These are phyloP conservation scores for Bos indicus DNA, from an alignment of 2,113 vertebrate species.

Conservation along the genomic window DNA sequence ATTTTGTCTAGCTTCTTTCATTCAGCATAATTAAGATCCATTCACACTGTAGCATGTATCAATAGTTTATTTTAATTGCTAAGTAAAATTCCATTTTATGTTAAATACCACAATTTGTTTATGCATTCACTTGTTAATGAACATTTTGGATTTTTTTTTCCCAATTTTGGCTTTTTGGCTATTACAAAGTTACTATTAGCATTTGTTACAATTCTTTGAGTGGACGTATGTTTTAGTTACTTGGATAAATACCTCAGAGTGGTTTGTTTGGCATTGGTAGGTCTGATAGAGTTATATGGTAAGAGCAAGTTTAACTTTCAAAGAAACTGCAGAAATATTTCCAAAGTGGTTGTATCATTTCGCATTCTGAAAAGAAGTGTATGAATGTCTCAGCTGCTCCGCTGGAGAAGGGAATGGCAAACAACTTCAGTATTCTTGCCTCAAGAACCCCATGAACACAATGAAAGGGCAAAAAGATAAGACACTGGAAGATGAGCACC, in stretches of 20 bases:
- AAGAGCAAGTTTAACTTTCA: background rate
- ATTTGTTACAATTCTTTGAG: conserved; percentile 15
- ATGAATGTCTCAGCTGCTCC: background rate
- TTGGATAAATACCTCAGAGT: background rate
- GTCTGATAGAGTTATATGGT: background rate
- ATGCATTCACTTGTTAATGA: background rate
- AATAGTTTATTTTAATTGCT: background rate
- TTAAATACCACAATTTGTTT: background rate
- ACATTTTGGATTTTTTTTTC: background rate
- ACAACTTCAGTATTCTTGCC: background rate
- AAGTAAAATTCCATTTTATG: background rate
- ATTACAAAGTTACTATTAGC: background rate
- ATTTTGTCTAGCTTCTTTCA: background rate
- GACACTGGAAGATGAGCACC: background rate
- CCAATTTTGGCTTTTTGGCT: background rate
- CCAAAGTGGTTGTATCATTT: background rate
- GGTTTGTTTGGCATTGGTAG: background rate
- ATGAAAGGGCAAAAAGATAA: background rate
- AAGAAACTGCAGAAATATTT: background rate
- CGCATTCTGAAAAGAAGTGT: background rate
- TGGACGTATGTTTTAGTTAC: background rate
- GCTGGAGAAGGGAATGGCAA: background rate
- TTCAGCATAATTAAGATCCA: background rate
- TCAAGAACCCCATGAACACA: background rate
- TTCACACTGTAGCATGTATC: background rate